phyloP scores from a whole-genome alignment of 2,113 vertebrate genomes.

The Cettia cetti region DNA sequence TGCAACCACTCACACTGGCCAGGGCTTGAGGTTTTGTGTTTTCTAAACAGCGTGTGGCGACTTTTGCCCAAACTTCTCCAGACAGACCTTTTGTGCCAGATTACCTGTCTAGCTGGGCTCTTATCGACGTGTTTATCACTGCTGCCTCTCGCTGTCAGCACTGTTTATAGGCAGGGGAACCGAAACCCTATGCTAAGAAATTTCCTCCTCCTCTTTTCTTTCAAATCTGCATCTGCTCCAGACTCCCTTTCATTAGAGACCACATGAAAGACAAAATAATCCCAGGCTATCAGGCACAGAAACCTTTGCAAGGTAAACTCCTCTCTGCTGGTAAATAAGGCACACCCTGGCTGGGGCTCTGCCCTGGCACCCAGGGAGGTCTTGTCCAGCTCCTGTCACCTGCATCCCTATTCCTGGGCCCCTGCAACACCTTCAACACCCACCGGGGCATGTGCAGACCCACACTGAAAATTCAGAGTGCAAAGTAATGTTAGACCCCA shows the following conservation, averaged over 20 bases:
- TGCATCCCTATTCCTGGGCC: not conserved
- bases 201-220: slow-evolving; percentile 66
- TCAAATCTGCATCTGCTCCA: slow-evolving; percentile 59
- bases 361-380: not conserved
- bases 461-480: not conserved
- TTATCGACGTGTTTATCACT: slow-evolving; percentile 22
- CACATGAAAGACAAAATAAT: slow-evolving; percentile 67
- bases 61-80: slow-evolving; percentile 37
- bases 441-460: not conserved
- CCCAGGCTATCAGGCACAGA: slow-evolving; percentile 42
- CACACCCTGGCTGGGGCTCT: not conserved
- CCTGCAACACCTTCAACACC: not conserved
- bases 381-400: not conserved
- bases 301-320: not conserved
- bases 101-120: slow-evolving; percentile 56
- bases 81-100: slow-evolving; percentile 35
- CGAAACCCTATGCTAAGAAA: slow-evolving; percentile 51
- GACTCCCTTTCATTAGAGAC: slow-evolving; percentile 63
- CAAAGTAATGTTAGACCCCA: not conserved
- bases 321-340: slow-evolving; percentile 33
- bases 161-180: slow-evolving; percentile 62
- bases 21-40: not conserved
- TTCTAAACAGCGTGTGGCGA: not conserved
- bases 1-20: rapidly evolving
- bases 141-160: slow-evolving; percentile 49